Conservation (phyloP, 1,140 invertebrate genomes). For the Bombyx mandarina region DNA sequence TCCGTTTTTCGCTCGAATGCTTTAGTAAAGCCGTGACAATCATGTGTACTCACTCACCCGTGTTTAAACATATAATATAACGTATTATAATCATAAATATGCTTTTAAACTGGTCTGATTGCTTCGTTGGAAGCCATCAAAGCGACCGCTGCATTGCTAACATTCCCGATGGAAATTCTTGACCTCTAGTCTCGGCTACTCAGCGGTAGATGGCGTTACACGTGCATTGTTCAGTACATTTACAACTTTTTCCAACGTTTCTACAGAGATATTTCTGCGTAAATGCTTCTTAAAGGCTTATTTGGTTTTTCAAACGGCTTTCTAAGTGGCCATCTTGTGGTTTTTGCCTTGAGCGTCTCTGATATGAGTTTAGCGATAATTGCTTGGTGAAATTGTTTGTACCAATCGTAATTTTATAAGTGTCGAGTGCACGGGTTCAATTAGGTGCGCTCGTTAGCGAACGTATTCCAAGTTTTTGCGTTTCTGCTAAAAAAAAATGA, state of each 20-base stretch:
- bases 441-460: background rate
- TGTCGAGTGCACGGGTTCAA: constrained; percentile 15
- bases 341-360: constrained; percentile 52
- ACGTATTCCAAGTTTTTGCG: background rate
- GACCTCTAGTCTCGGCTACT: constrained; percentile 47
- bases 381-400: constrained; percentile 41
- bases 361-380: constrained; percentile 53
- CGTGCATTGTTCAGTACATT: constrained; percentile 49
- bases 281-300: constrained; percentile 58
- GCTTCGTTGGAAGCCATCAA: constrained; percentile 68
- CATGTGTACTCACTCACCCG: no score
- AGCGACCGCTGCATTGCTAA: constrained; percentile 44
- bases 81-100: constrained; percentile 70
- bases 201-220: constrained; percentile 59
- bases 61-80: constrained; percentile 60
- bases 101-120: constrained; percentile 65
- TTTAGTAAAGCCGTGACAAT: no score
- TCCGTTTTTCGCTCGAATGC: no score
- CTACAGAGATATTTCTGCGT: constrained; percentile 49
- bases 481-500: background rate
- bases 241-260: constrained; percentile 44
- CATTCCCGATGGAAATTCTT: constrained; percentile 55
- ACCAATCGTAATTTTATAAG: constrained; percentile 49
- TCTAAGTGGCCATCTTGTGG: constrained; percentile 52
- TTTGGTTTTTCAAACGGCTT: constrained; percentile 66